Evolutionary conservation across 2,888 invertebrate species (phyloP), one percentile per base, ranked within the genome.

Genomic region (Lochmaea capreae): DNA sequence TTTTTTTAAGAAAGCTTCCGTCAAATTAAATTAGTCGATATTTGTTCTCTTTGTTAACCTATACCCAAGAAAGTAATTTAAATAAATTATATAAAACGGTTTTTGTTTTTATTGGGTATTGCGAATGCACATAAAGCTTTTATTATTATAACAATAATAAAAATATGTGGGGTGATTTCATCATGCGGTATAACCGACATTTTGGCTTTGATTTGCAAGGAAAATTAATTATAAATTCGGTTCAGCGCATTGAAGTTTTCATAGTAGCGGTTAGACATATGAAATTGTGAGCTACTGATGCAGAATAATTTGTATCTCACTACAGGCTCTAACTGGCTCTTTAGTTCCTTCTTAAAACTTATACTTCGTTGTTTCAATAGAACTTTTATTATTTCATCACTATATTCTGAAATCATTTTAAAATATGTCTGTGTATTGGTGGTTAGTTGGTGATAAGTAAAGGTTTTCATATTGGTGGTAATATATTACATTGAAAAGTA

Each of bases 281-380:
- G 83, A 84, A 84, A 84, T 82, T 79, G 81, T 77, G 71, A 83
- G 76, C 81, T 81, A 83, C 81, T 83, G 82, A 84, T 83, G 84
- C 71, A 81, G 80, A 81, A 81, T 81, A 81, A 81, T 79, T 71
- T 69, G 76, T 68, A 74, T 78, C 75, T 77, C 76, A 72, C 67
- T 33, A 67, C 62, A 63, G 62, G 62, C 16, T 42, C 62, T n/a
- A 61, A 61, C 61, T 61, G 14, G 54, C 54, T 16, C 54, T 54
- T 54, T 54, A 10, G 8, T 2, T 10, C 10, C 10, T 10, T 16
- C 16, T 16, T 46, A 11, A 46, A 46, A 46, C 12, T 46, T 2
- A 46, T 12, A 39, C 33, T 39, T 39, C 33, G 33, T 39, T 39
- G 8, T 8, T 9, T 1, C 9, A 39, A 39, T 39, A 8, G 33